These are phyloP conservation scores for Crematogaster levior DNA, from an alignment of 2,888 invertebrate genomes.

Conservation along the genomic window DNA sequence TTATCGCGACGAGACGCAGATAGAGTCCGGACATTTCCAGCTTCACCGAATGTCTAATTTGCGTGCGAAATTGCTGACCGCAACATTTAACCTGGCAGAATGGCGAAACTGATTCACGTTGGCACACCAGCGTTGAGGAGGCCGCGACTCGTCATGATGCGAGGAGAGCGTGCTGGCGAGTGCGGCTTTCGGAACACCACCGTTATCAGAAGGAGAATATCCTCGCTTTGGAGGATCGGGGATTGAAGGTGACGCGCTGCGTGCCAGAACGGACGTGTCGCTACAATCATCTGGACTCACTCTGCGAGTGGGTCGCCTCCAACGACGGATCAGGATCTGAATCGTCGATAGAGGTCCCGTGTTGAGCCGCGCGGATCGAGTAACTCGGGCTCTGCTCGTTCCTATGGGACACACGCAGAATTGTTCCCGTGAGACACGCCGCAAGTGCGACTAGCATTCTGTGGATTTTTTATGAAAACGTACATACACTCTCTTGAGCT, in stretches of 20 bases:
- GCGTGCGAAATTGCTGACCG: conserved; percentile 1
- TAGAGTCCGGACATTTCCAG: neutral
- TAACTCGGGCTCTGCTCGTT: conserved; percentile 82
- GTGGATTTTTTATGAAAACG: neutral
- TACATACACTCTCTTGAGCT: neutral
- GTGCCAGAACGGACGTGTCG: conserved; percentile 78
- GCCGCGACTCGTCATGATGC: neutral
- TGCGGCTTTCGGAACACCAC: neutral
- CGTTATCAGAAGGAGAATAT: conserved; percentile 61
- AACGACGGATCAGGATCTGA: conserved; percentile 82
- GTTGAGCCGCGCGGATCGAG: conserved; percentile 80
- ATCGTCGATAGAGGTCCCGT: conserved; percentile 83
- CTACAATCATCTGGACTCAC: conserved; percentile 84
- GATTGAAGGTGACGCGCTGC: conserved; percentile 78
- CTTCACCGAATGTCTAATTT: neutral
- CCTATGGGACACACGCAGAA: conserved; percentile 70
- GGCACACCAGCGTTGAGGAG: conserved; percentile 6
- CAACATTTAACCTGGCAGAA: conserved; percentile 3
- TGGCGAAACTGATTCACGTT: conserved; percentile 19
- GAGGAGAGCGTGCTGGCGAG: too few relatives aligned
- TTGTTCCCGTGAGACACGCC: conserved; percentile 21
- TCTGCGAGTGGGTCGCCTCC: conserved; percentile 82
- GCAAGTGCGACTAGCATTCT: neutral
- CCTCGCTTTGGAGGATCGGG: conserved; percentile 69
- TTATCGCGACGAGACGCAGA: conserved; percentile 13